Conservation (phyloP, 2,888 invertebrate genomes). For the Chesias legatella region DNA sequence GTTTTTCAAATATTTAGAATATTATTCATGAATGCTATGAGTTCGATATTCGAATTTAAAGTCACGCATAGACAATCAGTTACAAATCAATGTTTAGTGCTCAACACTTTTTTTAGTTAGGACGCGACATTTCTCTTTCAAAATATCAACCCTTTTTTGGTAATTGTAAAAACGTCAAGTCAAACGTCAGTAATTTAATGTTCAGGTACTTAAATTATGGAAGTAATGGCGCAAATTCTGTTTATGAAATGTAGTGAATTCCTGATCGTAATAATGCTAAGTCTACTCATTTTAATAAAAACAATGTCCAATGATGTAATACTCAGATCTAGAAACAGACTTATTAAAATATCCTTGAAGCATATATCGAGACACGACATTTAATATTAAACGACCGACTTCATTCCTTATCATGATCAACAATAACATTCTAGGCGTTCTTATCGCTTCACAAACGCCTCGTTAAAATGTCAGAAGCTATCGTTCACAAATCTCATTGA, state of each 20-base stretch:
- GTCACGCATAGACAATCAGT: too few species aligned
- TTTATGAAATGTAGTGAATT: too few species aligned
- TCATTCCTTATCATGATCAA: constrained; percentile 34
- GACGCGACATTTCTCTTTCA: too few species aligned
- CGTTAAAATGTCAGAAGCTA: constrained; percentile 33
- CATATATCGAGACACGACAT: constrained; percentile 33
- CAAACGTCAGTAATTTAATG: too few species aligned
- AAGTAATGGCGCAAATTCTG: too few species aligned
- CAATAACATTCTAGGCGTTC: constrained; percentile 20
- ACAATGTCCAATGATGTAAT: constrained; percentile 3
- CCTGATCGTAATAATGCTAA: too few species aligned
- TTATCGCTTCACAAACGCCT: constrained; percentile 14
- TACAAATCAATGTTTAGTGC: too few species aligned
- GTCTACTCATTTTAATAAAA: not conserved
- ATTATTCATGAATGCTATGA: constrained; percentile 8
- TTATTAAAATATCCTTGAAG: constrained; percentile 31
- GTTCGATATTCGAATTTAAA: too few species aligned
- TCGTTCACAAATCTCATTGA: constrained; percentile 29
- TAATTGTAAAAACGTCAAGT: too few species aligned
- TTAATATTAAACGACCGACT: constrained; percentile 37
- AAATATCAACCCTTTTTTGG: too few species aligned
- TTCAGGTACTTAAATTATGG: too few species aligned
- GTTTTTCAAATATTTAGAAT: constrained; percentile 9
- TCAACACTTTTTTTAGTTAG: too few species aligned
- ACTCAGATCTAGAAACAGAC: constrained; percentile 7